Conservation (phyloP, 2,888 invertebrate species). For the Clunio marinus region DNA sequence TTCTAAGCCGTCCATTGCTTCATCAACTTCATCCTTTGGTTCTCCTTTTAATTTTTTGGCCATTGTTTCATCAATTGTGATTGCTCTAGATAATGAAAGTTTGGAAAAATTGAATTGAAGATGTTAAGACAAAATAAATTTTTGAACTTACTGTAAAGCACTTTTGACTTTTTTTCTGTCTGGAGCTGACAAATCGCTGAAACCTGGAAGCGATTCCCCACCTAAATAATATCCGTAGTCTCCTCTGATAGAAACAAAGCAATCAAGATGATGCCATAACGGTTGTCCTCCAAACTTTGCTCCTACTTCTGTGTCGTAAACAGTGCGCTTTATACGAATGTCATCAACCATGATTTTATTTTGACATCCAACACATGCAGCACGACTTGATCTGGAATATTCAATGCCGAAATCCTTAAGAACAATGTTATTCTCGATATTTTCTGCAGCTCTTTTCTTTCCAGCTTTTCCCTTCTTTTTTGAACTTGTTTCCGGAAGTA, state of each 20-base stretch:
- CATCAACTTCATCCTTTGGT: conserved; percentile 55
- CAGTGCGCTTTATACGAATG: conserved; percentile 76
- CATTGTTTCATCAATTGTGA: conserved; percentile 54
- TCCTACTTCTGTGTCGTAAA: conserved; percentile 75
- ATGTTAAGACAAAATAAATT: background rate
- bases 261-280: conserved; percentile 87
- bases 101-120: conserved; percentile 43
- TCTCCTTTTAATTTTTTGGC: conserved; percentile 68
- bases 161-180: conserved; percentile 63
- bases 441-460: conserved; percentile 53
- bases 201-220: conserved; percentile 75
- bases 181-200: conserved; percentile 62
- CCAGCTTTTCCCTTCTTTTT: conserved; percentile 54
- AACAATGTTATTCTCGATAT: conserved; percentile 47
- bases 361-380: conserved; percentile 78
- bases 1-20: conserved; percentile 53
- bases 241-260: conserved; percentile 73
- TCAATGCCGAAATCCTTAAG: conserved; percentile 70
- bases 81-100: conserved; percentile 43
- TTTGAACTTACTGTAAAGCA: conserved; percentile 58
- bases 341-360: conserved; percentile 62
- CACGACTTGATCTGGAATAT: conserved; percentile 79
- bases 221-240: conserved; percentile 69
- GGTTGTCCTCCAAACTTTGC: conserved; percentile 77
- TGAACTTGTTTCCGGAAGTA: conserved; percentile 49